These are phyloP conservation scores for Choloepus didactylus DNA, from an alignment of 2,797 vertebrate species.

Conservation along the genomic window DNA sequence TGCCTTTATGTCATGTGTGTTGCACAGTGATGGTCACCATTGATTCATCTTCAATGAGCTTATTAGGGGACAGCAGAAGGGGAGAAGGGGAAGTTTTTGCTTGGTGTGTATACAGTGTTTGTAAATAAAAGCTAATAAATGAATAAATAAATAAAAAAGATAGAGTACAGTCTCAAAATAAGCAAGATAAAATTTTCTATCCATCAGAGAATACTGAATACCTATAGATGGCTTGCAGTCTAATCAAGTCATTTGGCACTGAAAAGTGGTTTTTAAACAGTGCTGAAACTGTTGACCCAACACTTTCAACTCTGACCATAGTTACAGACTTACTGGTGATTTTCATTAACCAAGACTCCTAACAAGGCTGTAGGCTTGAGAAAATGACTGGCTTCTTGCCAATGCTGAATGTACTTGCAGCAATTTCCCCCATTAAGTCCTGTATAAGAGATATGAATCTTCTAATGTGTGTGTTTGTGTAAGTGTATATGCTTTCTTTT, in stretches of 20 bases:
- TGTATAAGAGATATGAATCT: neutral
- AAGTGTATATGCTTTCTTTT: neutral
- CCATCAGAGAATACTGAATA: conserved; percentile 28
- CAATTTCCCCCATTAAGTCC: neutral
- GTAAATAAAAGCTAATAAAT: too few species aligned
- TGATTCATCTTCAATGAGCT: neutral
- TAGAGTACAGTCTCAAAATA: neutral
- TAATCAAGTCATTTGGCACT: conserved; percentile 58
- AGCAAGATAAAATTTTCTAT: neutral
- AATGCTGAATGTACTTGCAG: neutral
- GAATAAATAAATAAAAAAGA: too few species aligned
- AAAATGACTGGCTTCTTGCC: conserved; percentile 34
- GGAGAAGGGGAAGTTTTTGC: too few species aligned
- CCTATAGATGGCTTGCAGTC: conserved; percentile 29
- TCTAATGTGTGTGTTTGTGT: neutral
- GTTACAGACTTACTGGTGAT: conserved; percentile 26
- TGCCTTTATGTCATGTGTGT: neutral
- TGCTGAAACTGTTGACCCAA: neutral
- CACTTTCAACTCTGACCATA: neutral
- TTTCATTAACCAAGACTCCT: neutral
- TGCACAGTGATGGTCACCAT: neutral
- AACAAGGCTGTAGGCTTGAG: neutral
- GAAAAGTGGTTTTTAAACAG: neutral
- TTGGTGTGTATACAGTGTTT: too few species aligned
- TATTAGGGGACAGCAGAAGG: neutral